phyloP scores from a whole-genome alignment of 2,888 invertebrate species.

The Bembecia ichneumoniformis region DNA sequence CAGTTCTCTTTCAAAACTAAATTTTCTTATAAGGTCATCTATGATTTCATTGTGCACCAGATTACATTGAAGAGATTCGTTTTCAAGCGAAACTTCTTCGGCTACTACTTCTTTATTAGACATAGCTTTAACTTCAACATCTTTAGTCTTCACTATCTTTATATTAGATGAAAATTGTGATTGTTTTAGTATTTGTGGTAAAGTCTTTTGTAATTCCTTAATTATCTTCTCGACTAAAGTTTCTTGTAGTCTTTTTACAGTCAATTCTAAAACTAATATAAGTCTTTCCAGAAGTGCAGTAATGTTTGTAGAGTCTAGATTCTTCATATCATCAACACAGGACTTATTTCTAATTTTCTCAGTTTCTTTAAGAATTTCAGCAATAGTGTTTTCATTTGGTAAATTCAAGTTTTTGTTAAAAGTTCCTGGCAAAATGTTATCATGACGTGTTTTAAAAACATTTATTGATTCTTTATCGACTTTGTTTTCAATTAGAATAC shows the following conservation, averaged over 20 bases:
- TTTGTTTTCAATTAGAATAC: conserved; percentile 1
- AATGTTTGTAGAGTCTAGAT: conserved; percentile 18
- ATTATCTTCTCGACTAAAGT: conserved; percentile 37
- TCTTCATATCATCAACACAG: conserved; percentile 22
- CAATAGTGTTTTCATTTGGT: conserved; percentile 29
- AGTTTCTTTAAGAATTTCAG: conserved; percentile 23
- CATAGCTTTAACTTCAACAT: conserved; percentile 1
- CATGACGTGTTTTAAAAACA: conserved; percentile 24
- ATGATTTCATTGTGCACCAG: conserved; percentile 36
- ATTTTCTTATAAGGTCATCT: conserved; percentile 34
- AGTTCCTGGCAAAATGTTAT: conserved; percentile 12
- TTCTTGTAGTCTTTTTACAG: conserved; percentile 39
- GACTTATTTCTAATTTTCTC: conserved; percentile 19
- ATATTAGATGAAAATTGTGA: not conserved
- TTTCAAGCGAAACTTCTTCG: conserved; percentile 6
- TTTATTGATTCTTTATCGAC: conserved; percentile 15
- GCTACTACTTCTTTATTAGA: conserved; percentile 14
- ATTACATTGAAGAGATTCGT: conserved; percentile 37
- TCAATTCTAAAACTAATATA: conserved; percentile 30
- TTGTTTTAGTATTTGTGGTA: not conserved
- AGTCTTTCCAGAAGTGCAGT: conserved; percentile 42
- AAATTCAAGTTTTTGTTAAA: conserved; percentile 24
- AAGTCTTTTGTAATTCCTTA: conserved; percentile 30
- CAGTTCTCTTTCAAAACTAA: conserved; percentile 17
- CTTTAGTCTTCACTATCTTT: not conserved